Evolutionary conservation across 2,888 invertebrate species (phyloP).

Genomic region (Parthenolecanium corni): DNA sequence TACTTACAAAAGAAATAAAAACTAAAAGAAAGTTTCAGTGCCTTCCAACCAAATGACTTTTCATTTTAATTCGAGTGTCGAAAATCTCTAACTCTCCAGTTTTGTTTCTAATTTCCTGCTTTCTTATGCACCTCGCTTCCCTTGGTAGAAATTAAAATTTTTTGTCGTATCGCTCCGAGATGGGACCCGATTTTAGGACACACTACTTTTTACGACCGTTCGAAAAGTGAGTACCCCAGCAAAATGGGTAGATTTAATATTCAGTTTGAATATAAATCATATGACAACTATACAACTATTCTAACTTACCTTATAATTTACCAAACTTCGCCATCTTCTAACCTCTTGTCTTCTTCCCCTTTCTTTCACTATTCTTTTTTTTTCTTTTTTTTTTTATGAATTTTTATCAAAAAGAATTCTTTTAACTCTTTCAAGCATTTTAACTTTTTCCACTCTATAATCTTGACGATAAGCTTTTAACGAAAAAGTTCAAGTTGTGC

Average conservation of each 20-base stretch:
- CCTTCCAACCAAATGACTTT: no score
- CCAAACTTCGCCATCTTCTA: background rate
- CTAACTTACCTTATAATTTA: conserved; percentile 17
- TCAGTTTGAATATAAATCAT: conserved; percentile 20
- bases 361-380: conserved; percentile 1
- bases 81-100: no score
- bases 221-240: background rate
- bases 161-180: no score
- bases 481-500: background rate
- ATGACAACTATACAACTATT: conserved; percentile 13
- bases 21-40: no score
- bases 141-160: no score
- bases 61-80: no score
- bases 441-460: no score
- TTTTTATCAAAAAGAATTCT: conserved; percentile 12
- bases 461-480: background rate
- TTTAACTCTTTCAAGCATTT: background rate
- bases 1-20: no score
- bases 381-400: background rate
- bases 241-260: conserved; percentile 19
- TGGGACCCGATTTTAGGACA: no score
- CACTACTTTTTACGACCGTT: no score
- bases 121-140: no score
- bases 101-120: no score
- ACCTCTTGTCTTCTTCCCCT: background rate